Evolutionary conservation across 1,140 invertebrate genomes (phyloP), one percentile per base, ranked within the genome.

Genomic region (Sipha flava): DNA sequence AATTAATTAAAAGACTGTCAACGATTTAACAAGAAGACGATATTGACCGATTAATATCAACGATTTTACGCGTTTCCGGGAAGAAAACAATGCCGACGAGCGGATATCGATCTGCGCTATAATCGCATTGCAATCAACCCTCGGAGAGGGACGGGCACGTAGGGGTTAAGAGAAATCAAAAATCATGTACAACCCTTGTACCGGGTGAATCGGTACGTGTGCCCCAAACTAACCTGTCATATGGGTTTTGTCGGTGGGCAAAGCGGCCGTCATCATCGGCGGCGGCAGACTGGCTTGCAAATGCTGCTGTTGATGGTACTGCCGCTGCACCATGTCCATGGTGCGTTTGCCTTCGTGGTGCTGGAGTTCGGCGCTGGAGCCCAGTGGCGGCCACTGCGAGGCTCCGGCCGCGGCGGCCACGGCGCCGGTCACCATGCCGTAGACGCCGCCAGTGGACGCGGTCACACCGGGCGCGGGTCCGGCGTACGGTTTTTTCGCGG

Each of bases 401-500:
- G 73, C 73, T 1, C 73, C 73, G 7, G 73, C 73, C 10, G 73
- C 73, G 12, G 73, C 73, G 52, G 73, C 73, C 73, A 29, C 73
- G 73, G 73, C 73, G 0, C 73, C 72, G n/a, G 72, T 23, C 1
- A 75, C 72, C 72, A 57, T 75, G n/a, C 72, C 73, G 49, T 77
- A 77, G 5, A 54, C 73, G 12, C 70, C 47, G 70, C 29, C 70
- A 34, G 73, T 57, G 49, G 73, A 77, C 29, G 73, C 73, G 34
- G 73, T 77, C n/a, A 77, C 73, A 23, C 73, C 73, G n/a, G 73
- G 73, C 31, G 73, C 73, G 12, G 73, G 73, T 57, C 73, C 73
- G 7, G 73, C 73, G 34, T 77, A 77, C 49, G 73, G 73, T 59
- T 57, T 77, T 57, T 77, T 77, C 31, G 73, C 73, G 49, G 73